Evolutionary conservation across 2,113 vertebrate genomes (phyloP).

Genomic region (Condylura cristata): DNA sequence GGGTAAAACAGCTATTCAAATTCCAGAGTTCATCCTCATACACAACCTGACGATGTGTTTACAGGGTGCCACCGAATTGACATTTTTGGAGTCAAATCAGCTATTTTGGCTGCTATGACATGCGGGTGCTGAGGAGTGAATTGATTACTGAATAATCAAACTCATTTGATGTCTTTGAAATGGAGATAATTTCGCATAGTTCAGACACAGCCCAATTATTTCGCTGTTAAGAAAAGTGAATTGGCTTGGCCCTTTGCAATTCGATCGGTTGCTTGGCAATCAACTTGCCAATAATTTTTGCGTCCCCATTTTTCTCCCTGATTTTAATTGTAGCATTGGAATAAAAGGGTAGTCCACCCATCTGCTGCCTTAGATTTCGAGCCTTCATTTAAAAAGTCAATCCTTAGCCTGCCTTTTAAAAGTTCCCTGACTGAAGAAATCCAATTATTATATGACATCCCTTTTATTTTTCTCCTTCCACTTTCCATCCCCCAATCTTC

Average conservation of each 20-base stretch:
- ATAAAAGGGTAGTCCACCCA: conserved; percentile 80
- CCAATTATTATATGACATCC: not conserved
- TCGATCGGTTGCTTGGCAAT: conserved; percentile 66
- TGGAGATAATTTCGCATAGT: conserved; percentile 63
- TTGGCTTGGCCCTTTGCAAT: conserved; percentile 64
- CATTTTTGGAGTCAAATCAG: conserved; percentile 17
- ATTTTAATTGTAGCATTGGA: conserved; percentile 80
- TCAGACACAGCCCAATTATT: conserved; percentile 67
- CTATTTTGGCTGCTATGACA: conserved; percentile 15
- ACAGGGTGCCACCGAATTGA: not conserved
- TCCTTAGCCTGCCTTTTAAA: not conserved
- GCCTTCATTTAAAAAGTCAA: conserved; percentile 63
- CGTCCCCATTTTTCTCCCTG: conserved; percentile 75
- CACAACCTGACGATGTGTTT: not conserved
- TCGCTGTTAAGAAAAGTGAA: conserved; percentile 61
- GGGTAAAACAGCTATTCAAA: not conserved
- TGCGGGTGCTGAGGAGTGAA: not conserved
- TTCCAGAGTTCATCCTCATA: not conserved
- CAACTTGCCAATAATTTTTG: conserved; percentile 61
- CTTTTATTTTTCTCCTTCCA: not conserved
- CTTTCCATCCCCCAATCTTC: not conserved
- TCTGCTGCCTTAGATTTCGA: conserved; percentile 65
- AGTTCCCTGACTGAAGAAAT: conserved; percentile 34
- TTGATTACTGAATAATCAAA: conserved; percentile 62
- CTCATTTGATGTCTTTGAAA: conserved; percentile 62